Conservation (phyloP, 2,888 invertebrate species). For the Standfussiana lucernea region DNA sequence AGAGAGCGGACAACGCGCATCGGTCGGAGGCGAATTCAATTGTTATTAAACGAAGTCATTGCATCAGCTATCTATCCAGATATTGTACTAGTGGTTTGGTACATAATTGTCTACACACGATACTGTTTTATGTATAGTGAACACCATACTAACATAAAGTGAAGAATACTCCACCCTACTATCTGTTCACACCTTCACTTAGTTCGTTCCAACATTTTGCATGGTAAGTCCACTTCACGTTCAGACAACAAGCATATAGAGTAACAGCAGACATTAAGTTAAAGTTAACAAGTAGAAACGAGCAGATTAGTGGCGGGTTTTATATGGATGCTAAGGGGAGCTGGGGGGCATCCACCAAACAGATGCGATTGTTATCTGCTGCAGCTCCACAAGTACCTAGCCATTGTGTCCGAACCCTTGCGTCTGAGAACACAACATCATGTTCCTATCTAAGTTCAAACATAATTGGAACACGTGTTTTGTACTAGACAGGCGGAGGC, state of each 20-base stretch:
- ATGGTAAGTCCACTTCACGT: not conserved
- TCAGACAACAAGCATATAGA: not conserved
- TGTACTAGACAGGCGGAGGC: not conserved
- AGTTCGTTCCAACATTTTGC: not conserved
- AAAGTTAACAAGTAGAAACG: not conserved
- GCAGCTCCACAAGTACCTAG: conserved; percentile 9
- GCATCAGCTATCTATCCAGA: not conserved
- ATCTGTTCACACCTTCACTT: no score
- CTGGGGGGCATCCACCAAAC: conserved; percentile 20
- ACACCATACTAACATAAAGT: not conserved
- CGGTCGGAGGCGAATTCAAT: not conserved
- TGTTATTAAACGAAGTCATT: not conserved
- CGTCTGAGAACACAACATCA: conserved; percentile 1
- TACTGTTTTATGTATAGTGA: not conserved
- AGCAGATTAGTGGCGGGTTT: not conserved
- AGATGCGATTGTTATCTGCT: conserved; percentile 29
- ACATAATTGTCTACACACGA: not conserved
- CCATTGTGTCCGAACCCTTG: not conserved
- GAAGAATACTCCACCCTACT: not conserved
- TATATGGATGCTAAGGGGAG: not conserved
- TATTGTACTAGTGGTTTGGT: no score
- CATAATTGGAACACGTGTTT: not conserved
- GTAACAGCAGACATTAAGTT: not conserved
- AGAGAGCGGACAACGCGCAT: not conserved
- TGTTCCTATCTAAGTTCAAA: not conserved